Conservation (phyloP, 1,140 invertebrate species). For the Adoxophyes honmai region DNA sequence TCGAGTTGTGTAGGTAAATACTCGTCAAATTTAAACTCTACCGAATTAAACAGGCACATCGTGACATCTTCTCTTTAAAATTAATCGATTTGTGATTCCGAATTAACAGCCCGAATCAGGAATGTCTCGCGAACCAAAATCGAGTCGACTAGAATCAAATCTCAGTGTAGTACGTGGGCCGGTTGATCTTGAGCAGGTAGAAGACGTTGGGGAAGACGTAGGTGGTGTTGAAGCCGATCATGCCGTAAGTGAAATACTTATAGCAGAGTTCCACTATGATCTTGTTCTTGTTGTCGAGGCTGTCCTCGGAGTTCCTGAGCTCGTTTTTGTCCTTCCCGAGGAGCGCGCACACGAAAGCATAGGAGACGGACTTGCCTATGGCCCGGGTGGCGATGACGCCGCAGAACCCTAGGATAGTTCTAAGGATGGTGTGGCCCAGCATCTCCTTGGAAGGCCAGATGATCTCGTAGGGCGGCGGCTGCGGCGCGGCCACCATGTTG, state of each 20-base stretch:
- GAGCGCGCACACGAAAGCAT: slow-evolving; percentile 83
- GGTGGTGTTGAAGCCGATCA: slow-evolving; percentile 86
- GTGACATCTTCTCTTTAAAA: too few species aligned
- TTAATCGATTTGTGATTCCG: background rate
- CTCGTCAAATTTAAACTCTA: too few species aligned
- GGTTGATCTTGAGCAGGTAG: slow-evolving; percentile 84
- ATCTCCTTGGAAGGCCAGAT: slow-evolving; percentile 87
- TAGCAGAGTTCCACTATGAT: slow-evolving; percentile 87
- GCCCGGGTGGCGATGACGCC: slow-evolving; percentile 83
- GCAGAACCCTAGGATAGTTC: slow-evolving; percentile 86
- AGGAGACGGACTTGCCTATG: slow-evolving; percentile 83
- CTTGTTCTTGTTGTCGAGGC: slow-evolving; percentile 82
- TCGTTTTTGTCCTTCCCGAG: slow-evolving; percentile 81
- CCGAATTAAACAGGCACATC: too few species aligned
- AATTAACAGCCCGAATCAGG: background rate
- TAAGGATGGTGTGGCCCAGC: slow-evolving; percentile 80
- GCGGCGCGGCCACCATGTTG: slow-evolving; percentile 77
- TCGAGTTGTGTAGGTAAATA: too few species aligned
- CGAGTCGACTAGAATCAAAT: slow-evolving; percentile 73
- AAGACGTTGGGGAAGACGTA: slow-evolving; percentile 90
- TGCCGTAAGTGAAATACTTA: slow-evolving; percentile 87
- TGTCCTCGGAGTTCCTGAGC: slow-evolving; percentile 80
- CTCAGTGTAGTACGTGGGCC: slow-evolving; percentile 91
- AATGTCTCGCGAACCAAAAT: slow-evolving; percentile 3
- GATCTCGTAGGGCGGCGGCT: slow-evolving; percentile 83